Conservation (phyloP, 2,113 vertebrate species). For the Periophthalmus modestus region DNA sequence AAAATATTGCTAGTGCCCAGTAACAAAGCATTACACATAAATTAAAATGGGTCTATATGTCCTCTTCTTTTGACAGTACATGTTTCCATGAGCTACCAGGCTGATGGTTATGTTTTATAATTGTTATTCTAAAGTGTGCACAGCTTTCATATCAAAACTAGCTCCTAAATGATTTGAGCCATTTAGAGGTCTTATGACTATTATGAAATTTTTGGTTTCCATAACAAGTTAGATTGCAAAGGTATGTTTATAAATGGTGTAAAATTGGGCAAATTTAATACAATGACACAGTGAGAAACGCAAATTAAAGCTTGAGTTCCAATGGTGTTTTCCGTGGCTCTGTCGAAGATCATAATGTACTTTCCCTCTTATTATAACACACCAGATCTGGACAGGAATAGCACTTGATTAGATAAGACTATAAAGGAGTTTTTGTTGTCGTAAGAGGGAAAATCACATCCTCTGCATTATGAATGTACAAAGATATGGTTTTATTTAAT, state of each 20-base stretch:
- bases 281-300: not conserved
- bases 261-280: not conserved
- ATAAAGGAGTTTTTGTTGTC: constrained; percentile 6
- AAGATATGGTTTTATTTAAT: not conserved
- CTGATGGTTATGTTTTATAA: not conserved
- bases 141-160: not conserved
- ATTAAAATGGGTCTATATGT: too few relatives aligned
- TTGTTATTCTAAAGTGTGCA: not conserved
- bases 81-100: too few relatives aligned
- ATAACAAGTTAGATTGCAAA: not conserved
- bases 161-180: constrained; percentile 25
- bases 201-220: constrained; percentile 21
- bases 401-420: constrained; percentile 58
- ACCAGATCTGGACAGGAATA: constrained; percentile 59
- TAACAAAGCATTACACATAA: not conserved
- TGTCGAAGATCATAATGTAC: constrained; percentile 48
- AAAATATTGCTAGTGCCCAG: not conserved
- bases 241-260: not conserved
- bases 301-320: constrained; percentile 14
- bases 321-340: constrained; percentile 57
- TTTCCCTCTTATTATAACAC: constrained; percentile 39
- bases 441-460: not conserved
- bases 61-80: too few relatives aligned
- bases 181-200: constrained; percentile 41
- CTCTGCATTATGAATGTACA: not conserved